These are phyloP conservation scores for Horisme vitalbata DNA, from an alignment of 2,888 invertebrate genomes.

Conservation along the genomic window DNA sequence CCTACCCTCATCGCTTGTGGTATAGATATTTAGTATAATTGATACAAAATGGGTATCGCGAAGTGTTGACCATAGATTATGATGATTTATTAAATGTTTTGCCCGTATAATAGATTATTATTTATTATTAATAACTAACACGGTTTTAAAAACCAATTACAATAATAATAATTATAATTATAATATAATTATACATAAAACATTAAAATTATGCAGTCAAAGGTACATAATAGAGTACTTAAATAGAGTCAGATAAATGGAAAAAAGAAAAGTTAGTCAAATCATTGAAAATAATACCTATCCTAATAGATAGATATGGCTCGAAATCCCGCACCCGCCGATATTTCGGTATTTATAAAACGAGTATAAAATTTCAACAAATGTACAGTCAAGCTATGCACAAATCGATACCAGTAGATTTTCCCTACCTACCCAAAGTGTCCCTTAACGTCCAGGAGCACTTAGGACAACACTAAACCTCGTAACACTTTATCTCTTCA, in stretches of 20 bases:
- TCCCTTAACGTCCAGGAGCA: conserved; percentile 2
- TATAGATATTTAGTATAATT: conserved; percentile 1
- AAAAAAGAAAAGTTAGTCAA: too few species aligned
- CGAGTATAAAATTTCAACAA: not conserved
- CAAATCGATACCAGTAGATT: conserved; percentile 2
- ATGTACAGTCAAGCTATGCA: too few species aligned
- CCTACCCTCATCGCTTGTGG: not conserved
- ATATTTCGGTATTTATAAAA: not conserved
- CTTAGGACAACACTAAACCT: conserved; percentile 6
- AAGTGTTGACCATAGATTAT: not conserved
- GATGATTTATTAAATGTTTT: conserved; percentile 4
- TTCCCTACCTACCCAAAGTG: conserved; percentile 5
- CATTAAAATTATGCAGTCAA: too few species aligned
- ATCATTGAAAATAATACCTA: too few species aligned
- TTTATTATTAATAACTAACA: too few species aligned
- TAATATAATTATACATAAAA: too few species aligned
- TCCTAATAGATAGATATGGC: too few species aligned
- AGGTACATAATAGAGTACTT: too few species aligned
- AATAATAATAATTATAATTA: too few species aligned
- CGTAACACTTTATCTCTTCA: conserved; percentile 2
- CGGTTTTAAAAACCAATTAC: too few species aligned
- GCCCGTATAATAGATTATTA: not conserved
- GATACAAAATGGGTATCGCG: conserved; percentile 1
- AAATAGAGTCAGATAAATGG: too few species aligned
- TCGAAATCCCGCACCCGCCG: too few species aligned